phyloP scores from a whole-genome alignment of 2,797 vertebrate species.

The Hafferia zeledoni region DNA sequence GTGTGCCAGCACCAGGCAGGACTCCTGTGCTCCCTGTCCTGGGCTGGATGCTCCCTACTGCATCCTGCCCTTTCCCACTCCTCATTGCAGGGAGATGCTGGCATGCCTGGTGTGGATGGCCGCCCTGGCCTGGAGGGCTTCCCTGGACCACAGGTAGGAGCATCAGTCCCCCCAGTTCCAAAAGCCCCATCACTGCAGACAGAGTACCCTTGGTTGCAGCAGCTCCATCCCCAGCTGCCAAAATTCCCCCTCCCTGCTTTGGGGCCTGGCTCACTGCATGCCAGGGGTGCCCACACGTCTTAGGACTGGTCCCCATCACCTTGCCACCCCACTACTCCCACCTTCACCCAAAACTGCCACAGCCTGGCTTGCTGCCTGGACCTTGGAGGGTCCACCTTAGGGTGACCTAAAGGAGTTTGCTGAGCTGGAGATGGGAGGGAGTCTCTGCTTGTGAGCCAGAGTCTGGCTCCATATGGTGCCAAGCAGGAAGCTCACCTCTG shows the following conservation, averaged over 20 bases:
- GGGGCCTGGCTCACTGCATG: accelerated
- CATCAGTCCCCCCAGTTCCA: not conserved
- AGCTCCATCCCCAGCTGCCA: not conserved
- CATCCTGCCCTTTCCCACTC: not conserved
- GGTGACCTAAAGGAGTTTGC: not conserved
- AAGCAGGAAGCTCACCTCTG: not conserved
- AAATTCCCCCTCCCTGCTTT: not conserved
- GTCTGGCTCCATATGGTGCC: accelerated
- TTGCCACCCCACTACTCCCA: not conserved
- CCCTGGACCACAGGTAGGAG: conserved; percentile 85
- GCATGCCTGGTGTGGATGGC: conserved; percentile 81
- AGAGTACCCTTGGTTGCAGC: not conserved
- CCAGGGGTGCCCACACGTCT: accelerated
- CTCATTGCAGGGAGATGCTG: conserved; percentile 69
- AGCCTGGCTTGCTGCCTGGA: not conserved
- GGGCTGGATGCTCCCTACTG: not conserved
- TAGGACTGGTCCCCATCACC: not conserved
- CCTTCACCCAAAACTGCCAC: not conserved
- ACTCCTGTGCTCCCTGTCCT: not conserved
- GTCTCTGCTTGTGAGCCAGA: not conserved
- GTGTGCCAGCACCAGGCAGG: not conserved
- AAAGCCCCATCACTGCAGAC: not conserved
- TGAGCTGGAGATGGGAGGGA: not conserved
- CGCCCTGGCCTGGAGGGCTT: conserved; percentile 87
- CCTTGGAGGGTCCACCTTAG: not conserved